Conservation (phyloP, 2,113 vertebrate genomes). For the Antechinus flavipes region DNA sequence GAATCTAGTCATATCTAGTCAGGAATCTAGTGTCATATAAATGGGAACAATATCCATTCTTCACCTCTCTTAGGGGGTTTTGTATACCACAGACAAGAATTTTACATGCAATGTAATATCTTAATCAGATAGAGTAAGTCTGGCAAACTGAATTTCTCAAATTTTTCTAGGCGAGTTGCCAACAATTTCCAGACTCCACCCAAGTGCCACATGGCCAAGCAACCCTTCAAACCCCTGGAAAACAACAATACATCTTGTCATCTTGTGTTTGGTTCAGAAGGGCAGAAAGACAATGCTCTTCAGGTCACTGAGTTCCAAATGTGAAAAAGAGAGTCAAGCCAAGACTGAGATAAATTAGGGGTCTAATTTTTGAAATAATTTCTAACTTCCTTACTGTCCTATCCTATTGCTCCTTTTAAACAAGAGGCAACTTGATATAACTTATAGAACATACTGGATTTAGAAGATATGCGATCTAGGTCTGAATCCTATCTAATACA, state of each 20-base stretch:
- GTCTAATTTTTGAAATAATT: constrained; percentile 4
- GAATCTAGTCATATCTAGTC: not conserved
- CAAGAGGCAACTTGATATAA: not conserved
- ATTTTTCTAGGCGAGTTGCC: constrained; percentile 69
- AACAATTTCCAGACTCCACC: constrained; percentile 49
- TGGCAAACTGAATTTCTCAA: constrained; percentile 40
- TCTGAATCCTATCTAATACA: not conserved
- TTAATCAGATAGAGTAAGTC: constrained; percentile 67
- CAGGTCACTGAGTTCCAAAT: constrained; percentile 35
- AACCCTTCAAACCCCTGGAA: constrained; percentile 18
- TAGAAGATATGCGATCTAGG: not conserved
- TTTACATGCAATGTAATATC: constrained; percentile 46
- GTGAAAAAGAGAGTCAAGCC: constrained; percentile 39
- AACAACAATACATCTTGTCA: constrained; percentile 51
- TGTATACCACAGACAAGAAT: constrained; percentile 41
- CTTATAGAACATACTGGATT: not conserved
- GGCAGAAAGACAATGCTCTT: constrained; percentile 53
- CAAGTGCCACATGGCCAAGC: constrained; percentile 20
- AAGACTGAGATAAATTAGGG: constrained; percentile 36
- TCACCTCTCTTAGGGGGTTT: constrained; percentile 55
- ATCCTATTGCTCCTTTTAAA: constrained; percentile 30
- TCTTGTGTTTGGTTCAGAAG: constrained; percentile 64
- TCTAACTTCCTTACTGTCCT: not conserved
- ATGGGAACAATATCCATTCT: constrained; percentile 38
- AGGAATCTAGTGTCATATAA: constrained; percentile 2